phyloP scores from a whole-genome alignment of 2,797 vertebrate species.

The Echeneis naucrates region DNA sequence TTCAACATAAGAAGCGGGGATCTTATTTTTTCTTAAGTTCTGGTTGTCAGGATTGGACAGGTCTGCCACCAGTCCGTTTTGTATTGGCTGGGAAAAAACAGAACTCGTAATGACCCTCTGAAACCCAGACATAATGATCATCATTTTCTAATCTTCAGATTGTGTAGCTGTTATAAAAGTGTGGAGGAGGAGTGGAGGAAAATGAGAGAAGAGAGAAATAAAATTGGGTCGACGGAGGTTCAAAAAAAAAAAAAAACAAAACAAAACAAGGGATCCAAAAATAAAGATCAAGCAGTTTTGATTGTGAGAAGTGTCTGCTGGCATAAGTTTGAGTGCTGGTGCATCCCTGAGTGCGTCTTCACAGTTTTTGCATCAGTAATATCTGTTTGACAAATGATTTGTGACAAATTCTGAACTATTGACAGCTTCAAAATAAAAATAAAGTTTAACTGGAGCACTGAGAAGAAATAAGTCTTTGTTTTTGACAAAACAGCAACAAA shows the following conservation, averaged over 20 bases:
- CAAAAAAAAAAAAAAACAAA: too few relatives aligned
- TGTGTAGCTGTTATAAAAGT: neutral
- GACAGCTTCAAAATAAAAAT: constrained; percentile 19
- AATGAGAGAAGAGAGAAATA: neutral
- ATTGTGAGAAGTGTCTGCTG: neutral
- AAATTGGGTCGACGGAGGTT: neutral
- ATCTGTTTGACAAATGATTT: constrained; percentile 46
- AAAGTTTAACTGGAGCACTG: constrained; percentile 24
- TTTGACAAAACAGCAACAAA: constrained; percentile 25
- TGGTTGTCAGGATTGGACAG: too few relatives aligned
- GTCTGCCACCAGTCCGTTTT: neutral
- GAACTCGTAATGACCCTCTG: neutral
- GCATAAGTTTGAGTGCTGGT: constrained; percentile 2
- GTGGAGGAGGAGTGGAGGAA: neutral
- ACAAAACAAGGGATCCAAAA: neutral
- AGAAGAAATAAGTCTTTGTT: neutral
- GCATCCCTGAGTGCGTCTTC: constrained; percentile 13
- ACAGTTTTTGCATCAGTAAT: constrained; percentile 25
- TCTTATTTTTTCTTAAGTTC: too few relatives aligned
- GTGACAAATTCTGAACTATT: constrained; percentile 36
- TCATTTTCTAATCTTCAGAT: neutral
- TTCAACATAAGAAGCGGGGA: too few relatives aligned
- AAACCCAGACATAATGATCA: neutral
- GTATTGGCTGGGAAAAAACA: neutral
- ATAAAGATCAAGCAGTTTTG: neutral